phyloP scores from a whole-genome alignment of 2,797 vertebrate species.

The Sebastes itinus region DNA sequence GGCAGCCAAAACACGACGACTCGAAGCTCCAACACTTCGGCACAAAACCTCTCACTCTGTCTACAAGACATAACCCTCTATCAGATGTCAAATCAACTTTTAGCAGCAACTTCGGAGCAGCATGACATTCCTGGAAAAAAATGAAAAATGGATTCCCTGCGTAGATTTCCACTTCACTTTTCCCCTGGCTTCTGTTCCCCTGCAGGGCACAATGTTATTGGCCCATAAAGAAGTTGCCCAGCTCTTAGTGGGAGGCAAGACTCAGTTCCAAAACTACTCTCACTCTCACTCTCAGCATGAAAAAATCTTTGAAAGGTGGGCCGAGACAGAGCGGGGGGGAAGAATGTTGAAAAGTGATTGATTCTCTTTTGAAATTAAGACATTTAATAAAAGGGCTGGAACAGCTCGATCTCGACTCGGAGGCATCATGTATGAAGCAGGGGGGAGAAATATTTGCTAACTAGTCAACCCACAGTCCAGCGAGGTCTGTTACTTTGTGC shows the following conservation, averaged over 20 bases:
- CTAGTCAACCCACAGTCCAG: background rate
- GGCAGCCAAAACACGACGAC: background rate
- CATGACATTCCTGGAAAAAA: constrained; percentile 32
- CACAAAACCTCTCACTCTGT: constrained; percentile 11
- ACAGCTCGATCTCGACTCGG: constrained; percentile 1
- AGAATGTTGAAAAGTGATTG: constrained; percentile 5
- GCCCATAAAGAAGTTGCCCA: constrained; percentile 60
- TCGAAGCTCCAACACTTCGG: background rate
- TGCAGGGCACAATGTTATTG: constrained; percentile 62
- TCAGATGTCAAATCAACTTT: constrained; percentile 43
- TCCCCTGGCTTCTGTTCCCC: constrained; percentile 46
- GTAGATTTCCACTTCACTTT: constrained; percentile 45
- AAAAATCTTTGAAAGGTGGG: constrained; percentile 19
- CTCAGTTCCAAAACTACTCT: constrained; percentile 46
- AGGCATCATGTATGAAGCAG: background rate
- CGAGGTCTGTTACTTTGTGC: constrained; percentile 4
- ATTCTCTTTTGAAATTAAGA: constrained; percentile 3
- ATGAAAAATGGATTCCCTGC: constrained; percentile 18
- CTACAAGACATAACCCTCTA: background rate
- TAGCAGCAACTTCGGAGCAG: constrained; percentile 39
- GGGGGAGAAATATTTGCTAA: background rate
- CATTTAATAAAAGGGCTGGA: background rate
- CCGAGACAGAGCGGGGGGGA: background rate
- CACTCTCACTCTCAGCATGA: constrained; percentile 13
- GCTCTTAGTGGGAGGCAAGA: constrained; percentile 45